These are phyloP conservation scores for Atta texana DNA, from an alignment of 1,140 invertebrate genomes.

Conservation along the genomic window DNA sequence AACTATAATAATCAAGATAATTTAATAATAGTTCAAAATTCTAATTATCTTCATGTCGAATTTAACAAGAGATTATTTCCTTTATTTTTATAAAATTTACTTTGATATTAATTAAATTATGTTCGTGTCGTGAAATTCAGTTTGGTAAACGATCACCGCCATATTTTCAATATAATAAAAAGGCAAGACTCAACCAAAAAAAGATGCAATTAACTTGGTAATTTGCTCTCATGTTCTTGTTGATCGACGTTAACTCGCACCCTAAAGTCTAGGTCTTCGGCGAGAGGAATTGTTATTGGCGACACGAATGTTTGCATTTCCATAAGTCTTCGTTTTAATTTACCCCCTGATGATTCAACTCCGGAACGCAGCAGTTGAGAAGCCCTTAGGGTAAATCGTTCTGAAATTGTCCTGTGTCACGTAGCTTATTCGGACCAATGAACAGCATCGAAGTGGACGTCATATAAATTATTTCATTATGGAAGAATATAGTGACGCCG, in stretches of 20 bases:
- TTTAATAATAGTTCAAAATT: not conserved
- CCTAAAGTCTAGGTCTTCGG: slow-evolving; percentile 37
- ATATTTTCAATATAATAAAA: not conserved
- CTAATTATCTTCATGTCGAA: not conserved
- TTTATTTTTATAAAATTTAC: not conserved
- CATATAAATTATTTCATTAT: slow-evolving; percentile 53
- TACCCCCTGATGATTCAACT: slow-evolving; percentile 73
- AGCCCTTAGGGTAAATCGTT: slow-evolving; percentile 71
- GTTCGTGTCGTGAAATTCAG: not conserved
- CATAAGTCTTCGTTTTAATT: slow-evolving; percentile 78
- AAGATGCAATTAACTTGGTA: slow-evolving; percentile 39
- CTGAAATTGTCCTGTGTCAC: slow-evolving; percentile 44
- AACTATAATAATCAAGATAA: not conserved
- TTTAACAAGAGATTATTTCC: not conserved
- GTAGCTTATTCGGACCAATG: slow-evolving; percentile 44
- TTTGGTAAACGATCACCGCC: not conserved
- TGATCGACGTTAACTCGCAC: slow-evolving; percentile 31
- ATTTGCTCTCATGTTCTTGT: slow-evolving; percentile 17
- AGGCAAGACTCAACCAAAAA: not conserved
- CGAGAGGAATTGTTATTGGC: slow-evolving; percentile 56
- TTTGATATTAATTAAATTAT: slow-evolving; percentile 3
- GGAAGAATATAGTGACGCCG: not conserved
- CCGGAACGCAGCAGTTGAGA: slow-evolving; percentile 70
- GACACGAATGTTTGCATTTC: slow-evolving; percentile 67
- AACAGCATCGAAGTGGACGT: slow-evolving; percentile 22